These are phyloP conservation scores for Plecotus auritus DNA, from an alignment of 2,113 vertebrate species.

Conservation along the genomic window DNA sequence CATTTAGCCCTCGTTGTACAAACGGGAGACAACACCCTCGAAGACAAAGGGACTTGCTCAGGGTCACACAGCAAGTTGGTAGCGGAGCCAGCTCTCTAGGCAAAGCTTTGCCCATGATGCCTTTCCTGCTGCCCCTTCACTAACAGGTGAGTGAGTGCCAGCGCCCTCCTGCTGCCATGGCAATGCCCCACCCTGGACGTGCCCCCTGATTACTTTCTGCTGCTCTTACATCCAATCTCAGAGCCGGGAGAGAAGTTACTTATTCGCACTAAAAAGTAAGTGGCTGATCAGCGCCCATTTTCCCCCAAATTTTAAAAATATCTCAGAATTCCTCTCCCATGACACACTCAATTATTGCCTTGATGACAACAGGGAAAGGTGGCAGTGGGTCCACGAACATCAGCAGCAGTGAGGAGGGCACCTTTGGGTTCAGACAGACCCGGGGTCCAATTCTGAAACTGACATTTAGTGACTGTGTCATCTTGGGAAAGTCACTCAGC, in stretches of 20 bases:
- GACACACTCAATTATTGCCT: not conserved
- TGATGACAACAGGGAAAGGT: not conserved
- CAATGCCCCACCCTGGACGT: not conserved
- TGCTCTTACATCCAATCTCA: not conserved
- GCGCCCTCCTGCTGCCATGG: not conserved
- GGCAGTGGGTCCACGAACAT: not conserved
- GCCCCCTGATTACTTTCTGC: no score
- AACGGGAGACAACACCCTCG: not conserved
- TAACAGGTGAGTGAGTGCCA: not conserved
- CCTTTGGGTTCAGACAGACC: not conserved
- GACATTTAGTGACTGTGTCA: no score
- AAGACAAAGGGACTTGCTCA: not conserved
- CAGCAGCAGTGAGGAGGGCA: not conserved
- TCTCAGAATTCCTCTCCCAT: not conserved
- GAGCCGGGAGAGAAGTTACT: not conserved
- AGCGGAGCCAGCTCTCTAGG: not conserved
- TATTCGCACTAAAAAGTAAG: not conserved
- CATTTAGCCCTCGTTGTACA: rapidly evolving
- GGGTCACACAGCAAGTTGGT: not conserved
- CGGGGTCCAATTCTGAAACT: not conserved
- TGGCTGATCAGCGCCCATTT: not conserved
- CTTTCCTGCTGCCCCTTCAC: not conserved
- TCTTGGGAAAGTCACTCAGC: not conserved
- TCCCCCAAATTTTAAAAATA: not conserved
- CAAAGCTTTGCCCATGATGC: not conserved